phyloP scores from a whole-genome alignment of 2,113 vertebrate species.

The Neomonachus schauinslandi region DNA sequence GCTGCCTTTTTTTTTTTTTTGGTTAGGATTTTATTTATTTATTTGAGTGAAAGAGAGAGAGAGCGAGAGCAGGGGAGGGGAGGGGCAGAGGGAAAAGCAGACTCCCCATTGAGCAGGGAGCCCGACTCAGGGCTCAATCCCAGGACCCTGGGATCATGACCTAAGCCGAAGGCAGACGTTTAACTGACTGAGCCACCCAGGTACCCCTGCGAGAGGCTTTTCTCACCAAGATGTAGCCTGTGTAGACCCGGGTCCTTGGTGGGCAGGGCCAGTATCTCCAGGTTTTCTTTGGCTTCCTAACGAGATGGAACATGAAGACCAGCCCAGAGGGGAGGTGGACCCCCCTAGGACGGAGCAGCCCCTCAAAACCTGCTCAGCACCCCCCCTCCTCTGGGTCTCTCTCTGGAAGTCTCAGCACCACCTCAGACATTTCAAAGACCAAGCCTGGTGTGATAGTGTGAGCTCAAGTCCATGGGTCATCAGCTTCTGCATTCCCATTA shows the following conservation, averaged over 20 bases:
- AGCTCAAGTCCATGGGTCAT: not conserved
- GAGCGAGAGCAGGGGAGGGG: not conserved
- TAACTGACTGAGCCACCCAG: not conserved
- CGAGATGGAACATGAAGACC: not conserved
- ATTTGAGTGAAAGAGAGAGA: not conserved
- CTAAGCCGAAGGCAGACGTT: not conserved
- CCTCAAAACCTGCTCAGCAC: not conserved
- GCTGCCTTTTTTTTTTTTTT: not conserved
- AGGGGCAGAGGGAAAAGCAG: not conserved
- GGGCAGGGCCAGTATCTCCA: not conserved
- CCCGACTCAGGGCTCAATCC: too few species aligned
- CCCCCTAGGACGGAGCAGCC: not conserved
- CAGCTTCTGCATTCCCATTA: fast-evolving
- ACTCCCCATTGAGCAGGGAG: too few species aligned
- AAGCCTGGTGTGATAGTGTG: not conserved
- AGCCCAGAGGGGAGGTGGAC: not conserved
- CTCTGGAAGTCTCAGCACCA: not conserved
- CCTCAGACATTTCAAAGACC: not conserved
- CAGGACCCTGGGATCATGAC: not conserved
- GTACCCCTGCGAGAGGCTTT: not conserved
- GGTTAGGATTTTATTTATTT: not conserved
- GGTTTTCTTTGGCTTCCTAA: not conserved
- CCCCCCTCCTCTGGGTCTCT: not conserved
- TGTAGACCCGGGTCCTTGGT: not conserved
- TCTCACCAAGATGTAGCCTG: not conserved